These are phyloP conservation scores for Lomographa bimaculata DNA, from an alignment of 2,888 invertebrate species.

Conservation along the genomic window DNA sequence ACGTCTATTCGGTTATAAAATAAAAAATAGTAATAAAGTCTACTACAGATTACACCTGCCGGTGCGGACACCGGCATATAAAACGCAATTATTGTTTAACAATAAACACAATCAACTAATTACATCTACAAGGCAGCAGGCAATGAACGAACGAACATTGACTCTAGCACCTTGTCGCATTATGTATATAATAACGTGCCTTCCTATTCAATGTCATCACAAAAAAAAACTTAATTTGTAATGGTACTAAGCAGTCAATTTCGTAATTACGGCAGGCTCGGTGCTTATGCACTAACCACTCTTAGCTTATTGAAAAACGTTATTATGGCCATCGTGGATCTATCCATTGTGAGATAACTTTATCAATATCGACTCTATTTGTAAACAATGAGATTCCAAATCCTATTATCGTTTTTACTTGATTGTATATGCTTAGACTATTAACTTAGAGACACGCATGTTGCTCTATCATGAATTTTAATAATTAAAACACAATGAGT, in stretches of 20 bases:
- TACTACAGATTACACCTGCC: too few species aligned
- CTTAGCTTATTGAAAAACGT: too few species aligned
- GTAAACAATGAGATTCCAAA: constrained; percentile 4
- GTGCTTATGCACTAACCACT: too few species aligned
- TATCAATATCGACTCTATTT: constrained; percentile 1
- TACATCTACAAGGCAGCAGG: constrained; percentile 26
- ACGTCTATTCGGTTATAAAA: too few species aligned
- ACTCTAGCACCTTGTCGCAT: constrained; percentile 6
- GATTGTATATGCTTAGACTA: constrained; percentile 7
- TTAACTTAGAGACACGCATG: constrained; percentile 9
- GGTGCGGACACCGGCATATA: constrained; percentile 8
- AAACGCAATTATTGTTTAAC: constrained; percentile 24
- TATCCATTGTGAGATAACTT: not conserved
- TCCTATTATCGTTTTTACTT: not conserved
- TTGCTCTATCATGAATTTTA: constrained; percentile 20
- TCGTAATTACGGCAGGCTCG: too few species aligned
- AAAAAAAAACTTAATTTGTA: constrained; percentile 1
- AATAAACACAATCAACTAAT: constrained; percentile 31
- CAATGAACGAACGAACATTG: not conserved
- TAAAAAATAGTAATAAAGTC: too few species aligned
- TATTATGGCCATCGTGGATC: constrained; percentile 10
- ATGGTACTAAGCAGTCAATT: not conserved
- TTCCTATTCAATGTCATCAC: too few species aligned
- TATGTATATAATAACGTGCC: too few species aligned
- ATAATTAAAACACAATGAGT: constrained; percentile 21